These are phyloP conservation scores for Drosophila varians DNA, from an alignment of 1,140 invertebrate species.

Conservation along the genomic window DNA sequence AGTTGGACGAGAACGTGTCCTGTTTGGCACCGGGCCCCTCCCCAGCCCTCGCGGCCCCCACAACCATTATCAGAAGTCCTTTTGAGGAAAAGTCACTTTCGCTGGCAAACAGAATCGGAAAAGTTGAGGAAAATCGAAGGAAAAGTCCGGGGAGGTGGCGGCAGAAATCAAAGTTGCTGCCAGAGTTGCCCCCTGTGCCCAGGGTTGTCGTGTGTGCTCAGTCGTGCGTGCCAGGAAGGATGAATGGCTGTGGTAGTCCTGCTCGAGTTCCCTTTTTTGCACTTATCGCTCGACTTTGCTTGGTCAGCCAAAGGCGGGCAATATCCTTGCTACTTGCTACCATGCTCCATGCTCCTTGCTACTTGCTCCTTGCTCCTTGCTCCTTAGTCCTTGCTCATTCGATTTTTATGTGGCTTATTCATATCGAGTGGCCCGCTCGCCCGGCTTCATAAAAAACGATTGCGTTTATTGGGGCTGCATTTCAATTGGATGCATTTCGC, in stretches of 20 bases:
- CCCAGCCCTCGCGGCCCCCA: background rate
- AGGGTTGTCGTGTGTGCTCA: conserved; percentile 35
- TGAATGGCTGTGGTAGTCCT: conserved; percentile 4
- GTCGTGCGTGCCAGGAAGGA: conserved; percentile 19
- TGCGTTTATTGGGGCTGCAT: conserved; percentile 15
- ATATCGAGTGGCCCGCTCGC: background rate
- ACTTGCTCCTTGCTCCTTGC: background rate
- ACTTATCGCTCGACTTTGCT: conserved; percentile 5
- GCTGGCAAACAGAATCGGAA: conserved; percentile 17
- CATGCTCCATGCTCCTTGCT: background rate
- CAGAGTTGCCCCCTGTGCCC: conserved; percentile 9
- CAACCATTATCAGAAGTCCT: background rate
- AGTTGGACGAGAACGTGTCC: background rate
- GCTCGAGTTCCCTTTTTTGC: conserved; percentile 1
- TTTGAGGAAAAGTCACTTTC: conserved; percentile 27
- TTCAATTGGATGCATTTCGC: conserved; percentile 10
- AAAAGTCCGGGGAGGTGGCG: background rate
- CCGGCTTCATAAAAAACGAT: conserved; percentile 7
- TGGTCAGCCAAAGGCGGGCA: background rate
- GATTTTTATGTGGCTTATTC: conserved; percentile 13
- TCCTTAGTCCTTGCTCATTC: background rate
- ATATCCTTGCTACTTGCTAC: background rate
- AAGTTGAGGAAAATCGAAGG: background rate
- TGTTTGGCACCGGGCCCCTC: background rate
- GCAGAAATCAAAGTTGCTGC: conserved; percentile 20